Conservation (phyloP, 2,888 invertebrate genomes). For the Julus scandinavius region DNA sequence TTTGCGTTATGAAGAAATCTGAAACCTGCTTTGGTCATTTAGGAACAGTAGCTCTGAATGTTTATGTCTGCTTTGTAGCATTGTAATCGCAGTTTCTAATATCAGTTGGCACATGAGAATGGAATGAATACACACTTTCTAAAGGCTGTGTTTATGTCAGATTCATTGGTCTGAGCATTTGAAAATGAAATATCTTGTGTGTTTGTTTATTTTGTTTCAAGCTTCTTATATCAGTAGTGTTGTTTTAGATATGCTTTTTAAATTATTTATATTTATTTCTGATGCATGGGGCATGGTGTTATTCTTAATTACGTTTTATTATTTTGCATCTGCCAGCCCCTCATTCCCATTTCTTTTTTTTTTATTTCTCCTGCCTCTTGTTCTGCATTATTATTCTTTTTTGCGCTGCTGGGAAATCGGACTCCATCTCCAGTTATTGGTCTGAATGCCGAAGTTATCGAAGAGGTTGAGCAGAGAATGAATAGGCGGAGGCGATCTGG, state of each 20-base stretch:
- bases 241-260: not conserved
- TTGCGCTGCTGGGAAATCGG: constrained; percentile 46
- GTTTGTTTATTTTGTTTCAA: not conserved
- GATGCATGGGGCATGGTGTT: not conserved
- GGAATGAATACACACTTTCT: no score
- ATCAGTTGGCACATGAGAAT: no score
- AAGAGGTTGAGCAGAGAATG: constrained; percentile 58
- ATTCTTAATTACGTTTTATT: constrained; percentile 61
- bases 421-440: constrained; percentile 50
- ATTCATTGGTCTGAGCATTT: no score
- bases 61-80: no score
- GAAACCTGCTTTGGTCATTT: no score
- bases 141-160: no score
- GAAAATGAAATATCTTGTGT: no score
- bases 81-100: no score
- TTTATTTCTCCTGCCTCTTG: constrained; percentile 57
- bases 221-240: not conserved
- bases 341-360: constrained; percentile 62
- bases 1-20: no score
- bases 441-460: constrained; percentile 57
- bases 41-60: no score
- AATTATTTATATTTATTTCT: not conserved
- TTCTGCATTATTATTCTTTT: constrained; percentile 54
- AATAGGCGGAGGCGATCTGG: constrained; percentile 57
- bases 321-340: constrained; percentile 60